phyloP scores from a whole-genome alignment of 2,888 invertebrate genomes.

The Imbricaverruca yamaguchii region DNA sequence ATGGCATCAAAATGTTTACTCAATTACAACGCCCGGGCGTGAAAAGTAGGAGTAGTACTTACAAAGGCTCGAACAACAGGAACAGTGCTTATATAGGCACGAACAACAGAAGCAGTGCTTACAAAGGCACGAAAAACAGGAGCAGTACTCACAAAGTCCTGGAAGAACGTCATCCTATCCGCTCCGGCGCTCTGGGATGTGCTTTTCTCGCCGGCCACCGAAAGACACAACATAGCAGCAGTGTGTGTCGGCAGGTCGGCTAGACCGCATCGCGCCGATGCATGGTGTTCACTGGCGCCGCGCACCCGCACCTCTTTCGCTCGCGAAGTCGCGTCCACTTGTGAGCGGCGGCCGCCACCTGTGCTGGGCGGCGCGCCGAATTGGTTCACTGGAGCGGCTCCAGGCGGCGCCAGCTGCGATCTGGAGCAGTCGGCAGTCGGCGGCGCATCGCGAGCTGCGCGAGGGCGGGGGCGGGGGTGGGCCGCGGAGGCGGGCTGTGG shows the following conservation, averaged over 20 bases:
- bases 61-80: not conserved
- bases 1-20: too few species aligned
- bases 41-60: not conserved
- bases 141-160: slow-evolving; percentile 7
- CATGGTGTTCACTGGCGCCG: not conserved
- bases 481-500: too few species aligned
- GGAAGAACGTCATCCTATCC: slow-evolving; percentile 8
- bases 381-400: slow-evolving; percentile 11
- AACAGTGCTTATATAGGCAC: not conserved
- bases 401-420: not conserved
- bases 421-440: not conserved
- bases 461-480: too few species aligned
- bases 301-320: not conserved
- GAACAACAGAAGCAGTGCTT: not conserved
- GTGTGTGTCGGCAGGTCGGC: not conserved
- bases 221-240: slow-evolving; percentile 14
- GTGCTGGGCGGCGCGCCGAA: not conserved
- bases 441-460: too few species aligned
- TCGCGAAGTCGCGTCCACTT: not conserved
- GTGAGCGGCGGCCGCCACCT: not conserved
- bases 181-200: not conserved
- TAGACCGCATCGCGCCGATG: not conserved
- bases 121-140: not conserved
- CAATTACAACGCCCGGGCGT: too few species aligned
- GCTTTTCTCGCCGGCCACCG: not conserved